Conservation (phyloP, 2,888 invertebrate species). For the Tryphoninae sp. region DNA sequence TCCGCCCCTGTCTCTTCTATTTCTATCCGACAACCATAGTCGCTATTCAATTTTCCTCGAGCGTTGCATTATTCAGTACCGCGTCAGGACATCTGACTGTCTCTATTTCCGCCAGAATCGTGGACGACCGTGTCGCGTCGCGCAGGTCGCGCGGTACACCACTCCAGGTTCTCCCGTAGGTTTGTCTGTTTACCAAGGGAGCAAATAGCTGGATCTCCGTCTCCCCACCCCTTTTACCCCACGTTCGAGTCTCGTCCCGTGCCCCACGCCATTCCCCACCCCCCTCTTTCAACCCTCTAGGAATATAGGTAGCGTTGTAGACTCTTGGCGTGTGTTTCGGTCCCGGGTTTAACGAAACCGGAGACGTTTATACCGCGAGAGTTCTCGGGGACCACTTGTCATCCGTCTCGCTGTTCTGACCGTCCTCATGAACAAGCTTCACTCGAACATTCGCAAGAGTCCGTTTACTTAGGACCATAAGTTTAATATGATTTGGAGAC, state of each 20-base stretch:
- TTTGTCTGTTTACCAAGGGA: constrained; percentile 72
- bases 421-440: constrained; percentile 12
- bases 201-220: constrained; percentile 71
- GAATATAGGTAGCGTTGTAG: constrained; percentile 50
- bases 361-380: constrained; percentile 28
- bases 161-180: constrained; percentile 66
- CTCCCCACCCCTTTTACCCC: constrained; percentile 23
- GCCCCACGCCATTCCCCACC: not conserved
- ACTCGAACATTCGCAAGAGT: constrained; percentile 19
- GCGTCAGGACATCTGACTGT: constrained; percentile 74
- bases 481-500: constrained; percentile 60
- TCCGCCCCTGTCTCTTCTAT: constrained; percentile 49
- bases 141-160: constrained; percentile 61
- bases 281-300: constrained; percentile 46
- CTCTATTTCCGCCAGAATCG: constrained; percentile 71
- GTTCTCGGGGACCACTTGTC: constrained; percentile 40
- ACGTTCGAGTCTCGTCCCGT: not conserved
- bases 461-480: constrained; percentile 66
- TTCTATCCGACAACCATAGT: constrained; percentile 61
- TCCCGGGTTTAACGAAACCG: constrained; percentile 42
- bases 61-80: constrained; percentile 75
- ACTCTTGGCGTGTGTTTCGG: constrained; percentile 30
- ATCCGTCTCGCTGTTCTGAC: constrained; percentile 30
- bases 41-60: constrained; percentile 72
- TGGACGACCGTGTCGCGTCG: constrained; percentile 39